Evolutionary conservation across 2,888 invertebrate species (phyloP).

Genomic region (Polia nebulosa): DNA sequence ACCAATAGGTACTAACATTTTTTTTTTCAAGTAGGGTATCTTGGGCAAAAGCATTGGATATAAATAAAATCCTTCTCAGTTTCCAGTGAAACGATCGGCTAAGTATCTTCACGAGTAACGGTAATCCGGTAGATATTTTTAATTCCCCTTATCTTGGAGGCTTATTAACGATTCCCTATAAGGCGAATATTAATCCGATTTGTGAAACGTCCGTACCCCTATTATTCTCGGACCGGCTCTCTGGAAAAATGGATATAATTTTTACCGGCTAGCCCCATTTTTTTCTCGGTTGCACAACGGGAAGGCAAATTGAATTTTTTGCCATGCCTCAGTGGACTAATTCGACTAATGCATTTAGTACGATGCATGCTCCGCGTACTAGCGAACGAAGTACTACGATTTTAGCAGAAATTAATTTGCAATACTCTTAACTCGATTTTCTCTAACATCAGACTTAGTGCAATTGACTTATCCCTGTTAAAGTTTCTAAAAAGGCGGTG

Average conservation of each 20-base stretch:
- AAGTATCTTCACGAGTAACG: constrained; percentile 2
- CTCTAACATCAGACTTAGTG: constrained; percentile 3
- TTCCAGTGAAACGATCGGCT: neutral
- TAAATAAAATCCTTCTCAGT: neutral
- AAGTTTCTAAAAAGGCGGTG: neutral
- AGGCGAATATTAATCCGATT: constrained; percentile 86
- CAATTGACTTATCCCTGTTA: neutral
- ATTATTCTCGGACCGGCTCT: constrained; percentile 79
- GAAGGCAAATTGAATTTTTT: constrained; percentile 90
- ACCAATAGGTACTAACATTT: neutral
- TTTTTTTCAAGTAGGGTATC: neutral
- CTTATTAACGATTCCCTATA: constrained; percentile 80
- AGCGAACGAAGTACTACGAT: constrained; percentile 43
- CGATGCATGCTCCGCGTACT: constrained; percentile 79
- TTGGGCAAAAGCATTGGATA: neutral
- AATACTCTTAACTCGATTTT: constrained; percentile 48
- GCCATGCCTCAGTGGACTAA: constrained; percentile 87
- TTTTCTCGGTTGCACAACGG: constrained; percentile 80
- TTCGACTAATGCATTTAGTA: constrained; percentile 88
- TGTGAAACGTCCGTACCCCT: constrained; percentile 77
- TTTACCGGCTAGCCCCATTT: constrained; percentile 81
- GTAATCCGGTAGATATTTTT: constrained; percentile 43
- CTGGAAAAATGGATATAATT: constrained; percentile 88
- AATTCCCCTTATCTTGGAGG: constrained; percentile 55
- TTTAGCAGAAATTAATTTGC: constrained; percentile 65